A percentile compares a stretch with the other conserved stretches of the same genome.
These are phyloP conservation scores for Blastobasis adustella DNA, from an alignment of 2,888 invertebrate genomes.

Conservation along the genomic window DNA sequence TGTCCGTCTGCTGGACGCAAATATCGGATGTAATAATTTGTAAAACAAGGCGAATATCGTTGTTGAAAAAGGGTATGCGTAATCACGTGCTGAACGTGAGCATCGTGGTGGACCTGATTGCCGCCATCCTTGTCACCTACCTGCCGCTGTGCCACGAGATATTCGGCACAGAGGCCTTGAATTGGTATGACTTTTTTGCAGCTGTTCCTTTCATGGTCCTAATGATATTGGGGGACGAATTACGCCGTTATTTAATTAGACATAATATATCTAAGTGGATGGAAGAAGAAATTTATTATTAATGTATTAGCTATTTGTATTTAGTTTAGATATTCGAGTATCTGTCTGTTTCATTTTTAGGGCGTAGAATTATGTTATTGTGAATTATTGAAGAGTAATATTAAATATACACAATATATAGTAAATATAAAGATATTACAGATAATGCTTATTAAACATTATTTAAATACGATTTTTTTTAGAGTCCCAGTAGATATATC, in stretches of 20 bases:
- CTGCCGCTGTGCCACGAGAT: conserved; percentile 79
- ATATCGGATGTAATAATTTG: conserved; percentile 86
- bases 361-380: too few relatives aligned
- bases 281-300: conserved; percentile 85
- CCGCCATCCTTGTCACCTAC: conserved; percentile 80
- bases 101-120: conserved; percentile 77
- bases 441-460: too few relatives aligned
- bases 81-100: conserved; percentile 79
- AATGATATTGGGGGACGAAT: conserved; percentile 85
- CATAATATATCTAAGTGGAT: conserved; percentile 80
- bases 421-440: too few relatives aligned
- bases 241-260: conserved; percentile 80
- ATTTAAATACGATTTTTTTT: too few relatives aligned
- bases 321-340: background rate
- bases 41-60: conserved; percentile 83
- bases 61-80: conserved; percentile 84
- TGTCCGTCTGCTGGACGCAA: conserved; percentile 85
- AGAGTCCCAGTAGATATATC: too few relatives aligned
- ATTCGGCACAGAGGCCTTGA: conserved; percentile 81
- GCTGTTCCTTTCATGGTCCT: conserved; percentile 82
- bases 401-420: too few relatives aligned
- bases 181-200: conserved; percentile 81
- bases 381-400: too few relatives aligned
- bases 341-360: background rate
- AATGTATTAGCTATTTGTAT: conserved; percentile 13